Base-by-base conservation (phyloP, 2,113 vertebrate species). In the Marmota flaviventris region DNA sequence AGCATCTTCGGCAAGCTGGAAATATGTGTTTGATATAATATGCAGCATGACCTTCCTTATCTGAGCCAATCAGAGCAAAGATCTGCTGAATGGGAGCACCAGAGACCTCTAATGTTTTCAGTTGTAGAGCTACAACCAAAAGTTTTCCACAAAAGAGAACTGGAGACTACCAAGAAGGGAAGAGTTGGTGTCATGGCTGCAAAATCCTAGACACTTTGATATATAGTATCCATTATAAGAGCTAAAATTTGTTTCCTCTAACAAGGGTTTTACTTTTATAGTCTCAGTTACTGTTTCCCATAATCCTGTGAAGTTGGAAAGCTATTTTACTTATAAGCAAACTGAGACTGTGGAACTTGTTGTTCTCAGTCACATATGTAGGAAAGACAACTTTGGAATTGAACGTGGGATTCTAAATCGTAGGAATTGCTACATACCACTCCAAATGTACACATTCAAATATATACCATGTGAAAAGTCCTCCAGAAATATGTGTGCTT, bases 181-280 rank as follows among this genome's bases (percentile, higher is more conserved):
- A 32, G 3, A 6, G 3, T 32, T 18, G 58, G 0, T 37, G 7
- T 9, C 24, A 42, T 6, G 18, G 39, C 67, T 4, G 4, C 17
- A 93, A 13, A 58, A 6, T 14, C 18, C 8, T 39, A n/a, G 5
- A 34, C 17, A 25, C 22, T 51, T 42, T 69, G 67, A 14, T 48
- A 53, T 39, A 8, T 53, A 45, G 14, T 56, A 29, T 76, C 22
- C 48, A 53, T 53, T 34, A 32, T 34, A 73, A 94, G 17, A 78
- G n/a, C 37, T 85, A 56, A 58, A 53, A 75, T 13, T 20, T 53
- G 56, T 18, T 42, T 58, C n/a, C 2, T 77, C 25, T 90, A 8
- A 5, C 65, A 61, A 75, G 4, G 4, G 1, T 25, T 82, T 93
- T n/a, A 32, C 3, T 39, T n/a, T 78, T 58, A 79, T 24, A 16